Percentiles rank a stretch among this genome's conserved stretches.
Evolutionary conservation across 2,888 invertebrate genomes (phyloP).

Genomic region (Rhynchonema sp.): DNA sequence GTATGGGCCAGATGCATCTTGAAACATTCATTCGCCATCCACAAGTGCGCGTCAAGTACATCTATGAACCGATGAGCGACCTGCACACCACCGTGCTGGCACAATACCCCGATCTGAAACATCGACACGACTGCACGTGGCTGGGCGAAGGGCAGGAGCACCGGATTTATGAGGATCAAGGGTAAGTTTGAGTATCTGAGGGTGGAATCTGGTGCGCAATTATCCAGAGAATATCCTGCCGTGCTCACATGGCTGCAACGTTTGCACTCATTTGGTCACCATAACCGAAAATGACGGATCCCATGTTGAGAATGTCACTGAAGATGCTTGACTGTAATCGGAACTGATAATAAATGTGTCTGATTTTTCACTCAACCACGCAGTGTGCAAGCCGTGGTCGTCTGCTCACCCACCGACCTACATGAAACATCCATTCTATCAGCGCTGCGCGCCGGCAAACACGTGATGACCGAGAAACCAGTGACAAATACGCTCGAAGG

Average conservation of each 20-base stretch:
- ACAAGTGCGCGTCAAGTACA: background rate
- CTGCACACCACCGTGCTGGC: background rate
- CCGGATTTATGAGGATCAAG: too few species aligned
- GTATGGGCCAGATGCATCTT: background rate
- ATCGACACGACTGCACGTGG: background rate
- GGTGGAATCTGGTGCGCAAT: too few species aligned
- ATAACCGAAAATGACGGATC: too few species aligned
- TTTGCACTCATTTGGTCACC: too few species aligned
- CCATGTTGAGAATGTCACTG: too few species aligned
- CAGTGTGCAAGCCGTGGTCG: background rate
- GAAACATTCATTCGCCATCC: background rate
- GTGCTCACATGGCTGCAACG: too few species aligned
- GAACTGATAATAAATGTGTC: too few species aligned
- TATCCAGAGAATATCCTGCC: too few species aligned
- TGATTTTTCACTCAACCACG: too few species aligned
- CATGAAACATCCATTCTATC: background rate
- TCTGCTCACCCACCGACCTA: background rate
- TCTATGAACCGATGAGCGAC: background rate
- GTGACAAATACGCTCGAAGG: background rate
- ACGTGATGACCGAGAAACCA: background rate
- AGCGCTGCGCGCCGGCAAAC: background rate
- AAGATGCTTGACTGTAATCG: too few species aligned
- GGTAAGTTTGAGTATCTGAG: too few species aligned
- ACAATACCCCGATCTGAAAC: background rate
- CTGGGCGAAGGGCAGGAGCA: too few species aligned